Percentiles rank a stretch among this genome's conserved stretches.
Evolutionary conservation across 2,113 vertebrate species (phyloP).

Genomic region (Macroglossus sobrinus): DNA sequence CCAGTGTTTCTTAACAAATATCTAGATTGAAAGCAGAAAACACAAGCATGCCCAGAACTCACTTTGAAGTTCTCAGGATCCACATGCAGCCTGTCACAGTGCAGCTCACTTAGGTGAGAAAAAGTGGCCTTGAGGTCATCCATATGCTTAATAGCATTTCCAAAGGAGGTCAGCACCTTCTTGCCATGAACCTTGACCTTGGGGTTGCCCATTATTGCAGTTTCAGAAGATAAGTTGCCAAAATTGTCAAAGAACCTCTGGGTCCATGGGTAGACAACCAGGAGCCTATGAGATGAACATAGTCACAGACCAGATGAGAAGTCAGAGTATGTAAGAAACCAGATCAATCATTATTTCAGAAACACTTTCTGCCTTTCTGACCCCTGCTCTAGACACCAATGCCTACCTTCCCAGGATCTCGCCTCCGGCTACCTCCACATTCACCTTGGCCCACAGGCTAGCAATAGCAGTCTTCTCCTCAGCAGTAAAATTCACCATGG

Average conservation of each 20-base stretch:
- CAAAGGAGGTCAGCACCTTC: conserved; percentile 85
- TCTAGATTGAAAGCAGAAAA: background rate
- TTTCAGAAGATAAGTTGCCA: conserved; percentile 84
- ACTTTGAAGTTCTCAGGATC: conserved; percentile 86
- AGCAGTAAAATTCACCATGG: background rate
- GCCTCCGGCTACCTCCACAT: background rate
- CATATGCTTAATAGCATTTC: conserved; percentile 84
- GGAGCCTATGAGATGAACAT: conserved; percentile 59
- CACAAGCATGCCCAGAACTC: background rate
- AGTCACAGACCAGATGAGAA: background rate
- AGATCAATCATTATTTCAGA: background rate
- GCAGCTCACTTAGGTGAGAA: conserved; percentile 83
- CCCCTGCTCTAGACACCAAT: rapidly evolving
- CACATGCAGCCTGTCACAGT: conserved; percentile 90
- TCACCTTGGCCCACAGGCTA: conserved; percentile 65
- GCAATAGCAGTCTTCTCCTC: conserved; percentile 74
- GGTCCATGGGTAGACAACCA: conserved; percentile 89
- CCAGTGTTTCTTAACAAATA: background rate
- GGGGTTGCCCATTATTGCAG: conserved; percentile 78
- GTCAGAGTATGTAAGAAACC: background rate
- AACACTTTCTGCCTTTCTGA: background rate
- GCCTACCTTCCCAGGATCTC: conserved; percentile 74
- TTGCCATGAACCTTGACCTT: conserved; percentile 81
- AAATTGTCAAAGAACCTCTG: conserved; percentile 79
- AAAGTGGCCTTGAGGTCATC: conserved; percentile 86